Conservation (phyloP, 2,797 vertebrate genomes). For the Gambusia yucatana region DNA sequence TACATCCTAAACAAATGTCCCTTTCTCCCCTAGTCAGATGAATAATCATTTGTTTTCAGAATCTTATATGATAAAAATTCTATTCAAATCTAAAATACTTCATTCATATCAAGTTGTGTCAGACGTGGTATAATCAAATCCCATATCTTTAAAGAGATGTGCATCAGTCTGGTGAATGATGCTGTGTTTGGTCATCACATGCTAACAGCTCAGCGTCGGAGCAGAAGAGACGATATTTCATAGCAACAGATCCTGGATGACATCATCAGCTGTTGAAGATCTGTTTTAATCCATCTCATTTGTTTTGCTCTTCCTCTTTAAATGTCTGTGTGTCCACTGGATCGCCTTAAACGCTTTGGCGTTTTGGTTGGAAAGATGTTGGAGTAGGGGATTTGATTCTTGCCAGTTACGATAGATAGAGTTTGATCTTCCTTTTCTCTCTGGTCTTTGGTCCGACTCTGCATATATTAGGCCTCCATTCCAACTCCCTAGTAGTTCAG, state of each 20-base stretch:
- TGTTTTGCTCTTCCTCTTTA: background rate
- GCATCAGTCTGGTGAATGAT: background rate
- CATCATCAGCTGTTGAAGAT: background rate
- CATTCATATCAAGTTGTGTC: background rate
- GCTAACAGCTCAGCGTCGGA: background rate
- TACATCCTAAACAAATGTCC: too few species aligned
- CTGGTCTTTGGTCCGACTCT: too few species aligned
- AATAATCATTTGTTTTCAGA: background rate
- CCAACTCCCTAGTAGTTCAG: background rate
- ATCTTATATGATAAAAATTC: background rate
- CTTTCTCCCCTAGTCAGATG: background rate
- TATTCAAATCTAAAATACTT: background rate
- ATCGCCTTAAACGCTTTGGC: too few species aligned
- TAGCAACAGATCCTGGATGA: background rate
- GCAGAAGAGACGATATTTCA: background rate
- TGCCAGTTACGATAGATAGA: too few species aligned
- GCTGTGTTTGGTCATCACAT: background rate
- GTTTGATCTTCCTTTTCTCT: background rate
- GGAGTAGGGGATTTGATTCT: too few species aligned
- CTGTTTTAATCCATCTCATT: background rate
- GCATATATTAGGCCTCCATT: background rate
- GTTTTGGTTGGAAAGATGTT: too few species aligned
- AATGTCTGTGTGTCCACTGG: background rate
- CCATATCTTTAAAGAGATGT: too few species aligned
- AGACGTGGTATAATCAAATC: too few species aligned